These are phyloP conservation scores for Palloptera scutellata DNA, from an alignment of 2,888 invertebrate species.

Conservation along the genomic window DNA sequence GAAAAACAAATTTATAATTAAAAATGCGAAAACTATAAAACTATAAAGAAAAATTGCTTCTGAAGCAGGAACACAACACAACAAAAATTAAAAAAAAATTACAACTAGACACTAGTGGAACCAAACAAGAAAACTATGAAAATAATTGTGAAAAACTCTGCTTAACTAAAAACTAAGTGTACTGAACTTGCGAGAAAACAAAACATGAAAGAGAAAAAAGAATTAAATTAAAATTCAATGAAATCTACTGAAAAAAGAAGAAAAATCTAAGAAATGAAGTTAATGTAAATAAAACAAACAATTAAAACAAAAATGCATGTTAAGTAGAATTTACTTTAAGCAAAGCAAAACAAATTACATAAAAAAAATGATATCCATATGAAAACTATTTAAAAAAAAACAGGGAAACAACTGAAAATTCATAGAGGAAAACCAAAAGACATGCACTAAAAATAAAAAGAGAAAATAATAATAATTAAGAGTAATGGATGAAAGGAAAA, in stretches of 20 bases:
- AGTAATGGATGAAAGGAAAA: neutral
- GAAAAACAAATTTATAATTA: slow-evolving; percentile 37
- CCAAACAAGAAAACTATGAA: slow-evolving; percentile 16
- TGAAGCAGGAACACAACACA: slow-evolving; percentile 45
- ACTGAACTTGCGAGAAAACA: slow-evolving; percentile 42
- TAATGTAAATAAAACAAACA: slow-evolving; percentile 14
- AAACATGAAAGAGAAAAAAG: slow-evolving; percentile 16
- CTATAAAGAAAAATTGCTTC: slow-evolving; percentile 46
- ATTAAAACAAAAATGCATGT: slow-evolving; percentile 42
- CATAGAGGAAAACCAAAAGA: neutral
- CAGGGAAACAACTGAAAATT: slow-evolving; percentile 10
- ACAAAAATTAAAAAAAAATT: slow-evolving; percentile 53
- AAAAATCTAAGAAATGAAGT: slow-evolving; percentile 11
- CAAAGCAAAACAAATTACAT: slow-evolving; percentile 34
- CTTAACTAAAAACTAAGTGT: slow-evolving; percentile 44
- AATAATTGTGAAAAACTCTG: neutral
- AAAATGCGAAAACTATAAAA: slow-evolving; percentile 32
- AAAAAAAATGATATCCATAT: slow-evolving; percentile 9
- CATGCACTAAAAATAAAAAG: neutral
- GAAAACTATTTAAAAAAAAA: slow-evolving; percentile 24
- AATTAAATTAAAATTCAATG: slow-evolving; percentile 10
- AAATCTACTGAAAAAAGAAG: slow-evolving; percentile 11
- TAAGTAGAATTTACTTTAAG: slow-evolving; percentile 34
- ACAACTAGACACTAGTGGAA: slow-evolving; percentile 16
- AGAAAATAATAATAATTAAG: neutral